Base-by-base conservation (phyloP, 2,113 vertebrate species). In the Cettia cetti region DNA sequence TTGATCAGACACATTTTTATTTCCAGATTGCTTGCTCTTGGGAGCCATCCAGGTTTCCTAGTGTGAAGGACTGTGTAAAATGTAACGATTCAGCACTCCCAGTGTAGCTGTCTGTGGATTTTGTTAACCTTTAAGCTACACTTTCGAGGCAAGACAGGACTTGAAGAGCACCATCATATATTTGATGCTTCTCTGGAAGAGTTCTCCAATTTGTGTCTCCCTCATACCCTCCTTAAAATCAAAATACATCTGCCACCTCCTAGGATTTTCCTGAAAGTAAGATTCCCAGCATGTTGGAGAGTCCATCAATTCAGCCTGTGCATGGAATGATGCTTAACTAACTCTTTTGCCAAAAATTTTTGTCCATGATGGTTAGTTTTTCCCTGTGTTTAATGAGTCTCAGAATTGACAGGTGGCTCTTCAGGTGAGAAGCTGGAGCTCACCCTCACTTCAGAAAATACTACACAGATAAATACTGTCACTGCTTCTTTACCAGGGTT, bases 1-100 rank as follows among this genome's bases (percentile, higher is more conserved):
- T 95, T 97, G 94, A 95, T 94, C 82, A 82, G 87, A 74, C 70
- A 76, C 33, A 23, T 80, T 95, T 95, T 91, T 95, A 92, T 91
- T 95, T 96, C 87, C 91, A 94, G 75, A 91, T 82, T 85, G 23
- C 39, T 91, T 26, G 5, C 91, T 89, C 93, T 92, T 92, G 94
- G 91, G 94, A 92, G 16, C 59, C 63, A 92, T 95, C 94, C 94
- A 94, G 84, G 47, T 77, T 93, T 90, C 87, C 33, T 13, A 70
- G 78, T 89, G 90, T 6, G 6, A 95, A 92, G 82, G 84, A 95
- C 89, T 95, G 44, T 88, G 82, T 94, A 77, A 96, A 97, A 94
- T 70, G 45, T 85, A 91, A 87, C 72, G 82, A 92, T 82, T 92
- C 93, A 88, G 95, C 87, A 57, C 47, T 91, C 85, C 45, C 66